Conservation (phyloP, 1,140 invertebrate species). For the Radopholus similis region DNA sequence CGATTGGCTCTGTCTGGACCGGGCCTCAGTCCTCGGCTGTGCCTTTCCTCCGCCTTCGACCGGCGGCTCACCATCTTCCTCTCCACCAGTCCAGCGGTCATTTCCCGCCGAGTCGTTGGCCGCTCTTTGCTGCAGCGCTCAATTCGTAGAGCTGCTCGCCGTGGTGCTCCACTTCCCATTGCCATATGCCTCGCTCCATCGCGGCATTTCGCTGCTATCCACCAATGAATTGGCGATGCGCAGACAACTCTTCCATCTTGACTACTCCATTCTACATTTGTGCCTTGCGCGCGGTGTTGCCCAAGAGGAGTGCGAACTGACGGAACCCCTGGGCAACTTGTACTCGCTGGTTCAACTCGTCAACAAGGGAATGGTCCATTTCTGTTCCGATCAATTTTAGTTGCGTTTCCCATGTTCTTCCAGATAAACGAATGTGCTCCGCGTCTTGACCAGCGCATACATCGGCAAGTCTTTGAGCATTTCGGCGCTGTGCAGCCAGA, state of each 20-base stretch:
- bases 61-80: neutral
- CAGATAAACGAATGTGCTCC: neutral
- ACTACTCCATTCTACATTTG: constrained; percentile 6
- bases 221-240: neutral
- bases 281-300: constrained; percentile 1
- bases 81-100: neutral
- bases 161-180: constrained; percentile 13
- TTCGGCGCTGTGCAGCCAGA: constrained; percentile 15
- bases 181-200: constrained; percentile 9
- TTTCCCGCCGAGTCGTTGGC: constrained; percentile 6
- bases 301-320: constrained; percentile 6
- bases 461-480: constrained; percentile 14
- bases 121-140: constrained; percentile 5
- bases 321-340: constrained; percentile 7
- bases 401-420: neutral
- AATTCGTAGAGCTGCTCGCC: constrained; percentile 7
- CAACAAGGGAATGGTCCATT: constrained; percentile 5
- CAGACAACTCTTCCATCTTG: constrained; percentile 3
- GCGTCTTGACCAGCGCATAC: constrained; percentile 3
- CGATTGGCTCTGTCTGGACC: neutral
- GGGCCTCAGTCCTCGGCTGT: neutral
- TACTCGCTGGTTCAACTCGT: constrained; percentile 3
- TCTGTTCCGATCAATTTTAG: neutral
- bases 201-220: constrained; percentile 1
- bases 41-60: neutral